Base-by-base conservation (phyloP, 2,113 vertebrate species). In the Peucedramus taeniatus region DNA sequence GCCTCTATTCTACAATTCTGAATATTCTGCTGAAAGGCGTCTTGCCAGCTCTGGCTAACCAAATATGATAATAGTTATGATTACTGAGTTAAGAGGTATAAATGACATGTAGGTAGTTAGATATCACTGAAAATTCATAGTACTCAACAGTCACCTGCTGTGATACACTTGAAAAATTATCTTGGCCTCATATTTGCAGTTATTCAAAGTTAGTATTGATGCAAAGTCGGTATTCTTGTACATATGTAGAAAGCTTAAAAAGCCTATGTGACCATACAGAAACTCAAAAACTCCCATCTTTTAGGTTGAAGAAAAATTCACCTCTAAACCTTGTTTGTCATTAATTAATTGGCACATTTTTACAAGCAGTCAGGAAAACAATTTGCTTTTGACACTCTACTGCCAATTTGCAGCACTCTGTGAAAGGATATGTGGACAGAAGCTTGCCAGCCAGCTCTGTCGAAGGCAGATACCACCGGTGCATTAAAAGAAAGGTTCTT, bases 401-500 rank as follows among this genome's bases (percentile, higher is more conserved):
- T 45, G 45, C 19, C 4, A 18, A 49, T 54, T 71, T 74, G 33
- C 59, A 77, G 77, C 64, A 26, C 37, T 84, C 60, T 80, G 60
- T 75, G 89, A 94, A 98, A 98, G 98, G 99, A 99, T 99, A 99
- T 99, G 98, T 98, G 93, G 98, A 97, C 76, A 99, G 98, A 81
- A 99, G 98, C 95, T 99, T 99, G 96, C 98, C 98, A 30, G 98
- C 99, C 93, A 99, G 94, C 95, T 99, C 99, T 49, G 99, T 98
- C 10, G 99, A 99, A 70, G 98, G 98, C 87, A 99, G 95, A 93
- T 99, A 99, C 99, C 99, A 99, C 33, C 98, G 98, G 78, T 99
- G 99, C 99, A 99, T 99, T 97, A 99, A 98, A 78, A 99, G 98
- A 79, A 99, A 97, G n/a, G 95, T 99, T 96, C 99, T 98, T 81